Evolutionary conservation across 2,113 vertebrate genomes (phyloP).

Genomic region (Nansenia antarctica): DNA sequence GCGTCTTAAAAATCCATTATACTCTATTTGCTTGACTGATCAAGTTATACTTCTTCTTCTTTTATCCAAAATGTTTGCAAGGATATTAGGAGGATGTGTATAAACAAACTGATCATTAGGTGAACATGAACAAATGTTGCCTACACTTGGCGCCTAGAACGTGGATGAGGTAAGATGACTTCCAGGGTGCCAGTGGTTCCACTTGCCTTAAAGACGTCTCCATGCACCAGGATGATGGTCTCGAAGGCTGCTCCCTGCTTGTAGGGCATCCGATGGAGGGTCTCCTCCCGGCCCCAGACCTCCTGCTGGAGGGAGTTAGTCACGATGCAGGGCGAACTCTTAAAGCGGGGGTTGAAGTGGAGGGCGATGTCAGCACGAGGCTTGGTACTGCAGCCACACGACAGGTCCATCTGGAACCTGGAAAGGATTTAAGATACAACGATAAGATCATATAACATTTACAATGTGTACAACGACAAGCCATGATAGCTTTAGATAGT

Average conservation of each 20-base stretch:
- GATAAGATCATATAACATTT: too few relatives aligned
- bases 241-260: conserved; percentile 86
- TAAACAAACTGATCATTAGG: not conserved
- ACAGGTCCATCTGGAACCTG: conserved; percentile 95
- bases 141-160: too few relatives aligned
- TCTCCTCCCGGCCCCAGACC: conserved; percentile 89
- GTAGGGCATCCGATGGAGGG: conserved; percentile 86
- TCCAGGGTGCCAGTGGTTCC: not conserved
- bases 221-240: conserved; percentile 83
- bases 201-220: conserved; percentile 88
- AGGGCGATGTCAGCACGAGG: conserved; percentile 90
- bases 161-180: not conserved
- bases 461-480: too few relatives aligned
- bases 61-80: not conserved
- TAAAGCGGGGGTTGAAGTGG: conserved; percentile 92
- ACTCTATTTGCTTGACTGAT: not conserved
- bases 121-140: not conserved
- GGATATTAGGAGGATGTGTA: not conserved
- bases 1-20: not conserved
- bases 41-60: too few relatives aligned
- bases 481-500: too few relatives aligned
- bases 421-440: not conserved
- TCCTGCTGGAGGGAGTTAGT: conserved; percentile 87
- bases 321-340: conserved; percentile 75
- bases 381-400: conserved; percentile 86